Base-by-base conservation (phyloP, 2,888 invertebrate genomes). In the Ornithoptera alexandrae region DNA sequence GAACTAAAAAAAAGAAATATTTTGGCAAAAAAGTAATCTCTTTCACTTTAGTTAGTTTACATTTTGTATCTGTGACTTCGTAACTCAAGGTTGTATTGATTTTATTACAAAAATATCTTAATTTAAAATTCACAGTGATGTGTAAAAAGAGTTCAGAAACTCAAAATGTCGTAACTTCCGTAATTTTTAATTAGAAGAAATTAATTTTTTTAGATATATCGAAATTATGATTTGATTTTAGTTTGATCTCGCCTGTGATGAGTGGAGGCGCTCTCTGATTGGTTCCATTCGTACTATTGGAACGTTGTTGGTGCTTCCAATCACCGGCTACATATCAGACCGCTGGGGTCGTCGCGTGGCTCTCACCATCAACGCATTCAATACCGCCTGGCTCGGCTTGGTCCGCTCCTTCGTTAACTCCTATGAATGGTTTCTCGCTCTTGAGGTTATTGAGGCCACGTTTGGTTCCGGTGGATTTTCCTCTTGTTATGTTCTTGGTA, bases 241-340 rank as follows among this genome's bases (percentile, higher is more conserved):
- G 95, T 95, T 94, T 81, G 85, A 88, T 70, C 81, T 96, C 71
- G 94, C 94, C 0, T 96, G 96, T 75, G 93, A 94, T 62, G 93
- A 91, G 92, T 96, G 96, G 96, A 95, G 94, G 73, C 90, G 96
- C 46, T 94, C 96, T 0, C 87, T 96, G 76, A 95, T 96, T 62
- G 96, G 96, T 0, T 96, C 96, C 15, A 92, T 96, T 66, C 95
- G 96, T 71, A 96, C 95, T 63, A 85, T 95, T 73, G 96, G 96
- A 39, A 95, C 95, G 62, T 93, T 96, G 73, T 87, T 96, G 72
- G 96, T 95, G 39, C 90, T 96, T 71, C 95, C 95, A 20, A 88
- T 96, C 71, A 94, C 95, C 0, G 96, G 96, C 56, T 93, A 94
- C 76, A 88, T 96, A 73, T 96, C 96, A 0, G 96, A 96, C 87